phyloP scores from a whole-genome alignment of 2,797 vertebrate genomes.

The Threskiornis aethiopicus region DNA sequence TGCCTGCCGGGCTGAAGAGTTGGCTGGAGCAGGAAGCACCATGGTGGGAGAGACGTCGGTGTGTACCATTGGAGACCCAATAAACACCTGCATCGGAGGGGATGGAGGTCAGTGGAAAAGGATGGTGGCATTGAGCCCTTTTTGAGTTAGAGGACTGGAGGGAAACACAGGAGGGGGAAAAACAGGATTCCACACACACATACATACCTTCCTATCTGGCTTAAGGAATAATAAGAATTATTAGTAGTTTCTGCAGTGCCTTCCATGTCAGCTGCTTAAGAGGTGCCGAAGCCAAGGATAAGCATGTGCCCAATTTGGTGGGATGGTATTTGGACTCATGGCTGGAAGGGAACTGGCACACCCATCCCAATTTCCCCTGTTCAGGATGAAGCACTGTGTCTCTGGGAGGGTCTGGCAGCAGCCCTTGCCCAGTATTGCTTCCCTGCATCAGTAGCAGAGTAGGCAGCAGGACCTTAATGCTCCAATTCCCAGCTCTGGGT shows the following conservation, averaged over 20 bases:
- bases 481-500: background rate
- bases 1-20: background rate
- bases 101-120: background rate
- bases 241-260: background rate
- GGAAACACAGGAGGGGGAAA: background rate
- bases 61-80: background rate
- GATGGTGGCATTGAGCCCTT: background rate
- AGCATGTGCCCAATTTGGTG: background rate
- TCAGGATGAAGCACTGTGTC: background rate
- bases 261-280: background rate
- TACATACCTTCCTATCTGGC: background rate
- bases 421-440: accelerated
- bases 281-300: background rate
- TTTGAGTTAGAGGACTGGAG: background rate
- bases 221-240: background rate
- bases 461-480: background rate
- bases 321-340: background rate
- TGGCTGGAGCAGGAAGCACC: background rate
- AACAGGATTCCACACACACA: background rate
- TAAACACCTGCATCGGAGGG: background rate
- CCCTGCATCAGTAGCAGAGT: background rate
- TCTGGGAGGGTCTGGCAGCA: background rate
- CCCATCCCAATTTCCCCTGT: accelerated
- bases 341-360: background rate
- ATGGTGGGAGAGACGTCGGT: background rate